Evolutionary conservation across 2,797 vertebrate genomes (phyloP).

Genomic region (Ceryle rudis): DNA sequence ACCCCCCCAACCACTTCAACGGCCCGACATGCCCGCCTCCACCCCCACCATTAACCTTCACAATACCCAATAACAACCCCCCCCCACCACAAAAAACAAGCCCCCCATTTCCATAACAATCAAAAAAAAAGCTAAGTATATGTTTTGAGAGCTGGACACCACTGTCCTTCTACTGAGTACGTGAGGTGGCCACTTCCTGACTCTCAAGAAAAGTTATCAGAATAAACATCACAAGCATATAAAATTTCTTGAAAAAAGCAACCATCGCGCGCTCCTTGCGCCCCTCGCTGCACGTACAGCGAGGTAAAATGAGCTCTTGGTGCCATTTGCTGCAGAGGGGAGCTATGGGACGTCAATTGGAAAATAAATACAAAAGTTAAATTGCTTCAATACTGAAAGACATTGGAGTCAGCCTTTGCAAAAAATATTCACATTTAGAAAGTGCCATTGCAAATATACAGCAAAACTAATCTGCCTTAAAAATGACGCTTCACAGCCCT

Average conservation of each 20-base stretch:
- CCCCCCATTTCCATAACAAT: neutral
- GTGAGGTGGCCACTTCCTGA: neutral
- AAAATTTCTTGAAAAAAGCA: neutral
- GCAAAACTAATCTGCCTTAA: constrained; percentile 54
- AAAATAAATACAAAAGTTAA: constrained; percentile 75
- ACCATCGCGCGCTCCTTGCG: neutral
- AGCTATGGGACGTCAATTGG: neutral
- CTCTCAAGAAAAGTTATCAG: neutral
- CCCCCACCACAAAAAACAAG: neutral
- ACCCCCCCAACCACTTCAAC: too few species aligned
- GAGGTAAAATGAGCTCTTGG: neutral
- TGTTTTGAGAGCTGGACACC: neutral
- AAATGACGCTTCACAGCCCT: constrained; percentile 46
- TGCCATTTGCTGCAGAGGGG: neutral
- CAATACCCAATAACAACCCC: too few species aligned
- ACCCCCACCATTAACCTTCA: too few species aligned
- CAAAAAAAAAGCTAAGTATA: neutral
- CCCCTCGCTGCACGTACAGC: accelerated
- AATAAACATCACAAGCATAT: neutral
- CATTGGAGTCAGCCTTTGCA: constrained; percentile 1
- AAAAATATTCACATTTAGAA: constrained; percentile 74
- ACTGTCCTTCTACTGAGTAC: accelerated
- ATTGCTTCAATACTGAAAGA: constrained; percentile 34
- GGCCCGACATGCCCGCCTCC: too few species aligned
- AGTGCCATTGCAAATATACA: constrained; percentile 80